Conservation (phyloP, 2,797 vertebrate species). For the Heteromormyrus szaboi region DNA sequence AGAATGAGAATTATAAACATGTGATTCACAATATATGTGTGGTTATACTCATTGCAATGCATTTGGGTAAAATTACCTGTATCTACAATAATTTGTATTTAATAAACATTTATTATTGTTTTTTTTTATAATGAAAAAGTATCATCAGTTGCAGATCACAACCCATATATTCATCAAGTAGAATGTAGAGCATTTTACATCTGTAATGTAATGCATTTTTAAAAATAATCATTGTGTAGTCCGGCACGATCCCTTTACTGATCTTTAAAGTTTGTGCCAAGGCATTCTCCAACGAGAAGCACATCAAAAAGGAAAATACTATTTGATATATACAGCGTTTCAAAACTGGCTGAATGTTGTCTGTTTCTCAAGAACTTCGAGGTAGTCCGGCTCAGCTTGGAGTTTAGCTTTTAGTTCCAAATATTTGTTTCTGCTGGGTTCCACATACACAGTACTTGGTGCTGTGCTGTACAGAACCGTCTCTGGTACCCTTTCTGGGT, state of each 20-base stretch:
- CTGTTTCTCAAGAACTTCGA: slow-evolving; percentile 98
- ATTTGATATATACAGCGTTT: slow-evolving; percentile 63
- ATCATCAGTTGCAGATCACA: slow-evolving; percentile 59
- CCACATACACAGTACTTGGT: slow-evolving; percentile 84
- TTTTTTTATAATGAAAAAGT: slow-evolving; percentile 61
- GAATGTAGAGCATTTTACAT: slow-evolving; percentile 53
- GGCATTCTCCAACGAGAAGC: slow-evolving; percentile 72
- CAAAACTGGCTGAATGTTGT: slow-evolving; percentile 97
- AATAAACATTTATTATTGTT: slow-evolving; percentile 49
- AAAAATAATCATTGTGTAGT: slow-evolving; percentile 66
- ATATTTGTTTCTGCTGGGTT: slow-evolving; percentile 93
- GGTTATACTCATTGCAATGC: slow-evolving; percentile 74
- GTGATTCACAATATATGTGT: slow-evolving; percentile 66
- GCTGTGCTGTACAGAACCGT: slow-evolving; percentile 83
- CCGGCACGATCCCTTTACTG: slow-evolving; percentile 77
- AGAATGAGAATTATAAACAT: slow-evolving; percentile 50
- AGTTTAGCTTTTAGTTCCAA: slow-evolving; percentile 98
- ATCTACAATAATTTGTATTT: slow-evolving; percentile 62
- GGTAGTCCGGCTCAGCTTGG: slow-evolving; percentile 95
- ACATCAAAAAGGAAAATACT: slow-evolving; percentile 50
- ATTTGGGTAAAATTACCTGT: slow-evolving; percentile 65
- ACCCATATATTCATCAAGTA: slow-evolving; percentile 55
- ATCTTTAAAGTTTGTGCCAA: slow-evolving; percentile 76
- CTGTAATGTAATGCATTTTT: slow-evolving; percentile 60
- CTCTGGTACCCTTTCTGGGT: slow-evolving; percentile 83